phyloP scores from a whole-genome alignment of 2,113 vertebrate species.

The Nyctibius bracteatus region DNA sequence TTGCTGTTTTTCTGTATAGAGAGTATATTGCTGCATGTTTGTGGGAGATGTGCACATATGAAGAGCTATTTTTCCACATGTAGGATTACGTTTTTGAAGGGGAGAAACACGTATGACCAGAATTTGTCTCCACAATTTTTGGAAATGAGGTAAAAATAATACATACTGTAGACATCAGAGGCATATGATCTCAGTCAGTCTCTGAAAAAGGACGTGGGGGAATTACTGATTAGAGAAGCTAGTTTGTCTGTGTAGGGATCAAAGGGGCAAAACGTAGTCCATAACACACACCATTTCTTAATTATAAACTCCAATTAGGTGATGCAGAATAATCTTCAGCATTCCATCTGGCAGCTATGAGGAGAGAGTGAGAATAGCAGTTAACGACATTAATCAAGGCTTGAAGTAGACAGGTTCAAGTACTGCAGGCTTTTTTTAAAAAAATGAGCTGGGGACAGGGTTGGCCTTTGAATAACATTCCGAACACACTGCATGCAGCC shows the following conservation, averaged over 20 bases:
- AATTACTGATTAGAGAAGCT: constrained; percentile 32
- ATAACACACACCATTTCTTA: constrained; percentile 26
- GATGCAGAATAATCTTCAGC: constrained; percentile 43
- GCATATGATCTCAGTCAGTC: background rate
- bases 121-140: background rate
- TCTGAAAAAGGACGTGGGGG: background rate
- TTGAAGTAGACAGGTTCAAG: constrained; percentile 51
- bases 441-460: background rate
- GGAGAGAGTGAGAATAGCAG: constrained; percentile 1
- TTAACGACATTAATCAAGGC: constrained; percentile 50
- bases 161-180: background rate
- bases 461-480: background rate
- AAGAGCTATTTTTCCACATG: background rate
- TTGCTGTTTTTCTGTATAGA: background rate
- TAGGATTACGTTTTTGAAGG: background rate
- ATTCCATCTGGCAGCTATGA: constrained; percentile 50
- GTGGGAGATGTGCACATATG: background rate
- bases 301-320: constrained; percentile 63
- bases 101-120: background rate
- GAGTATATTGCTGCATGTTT: background rate
- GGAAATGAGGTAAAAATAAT: background rate
- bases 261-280: background rate
- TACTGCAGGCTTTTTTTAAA: constrained; percentile 1
- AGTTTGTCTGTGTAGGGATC: constrained; percentile 40
- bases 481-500: background rate